These are phyloP conservation scores for Hydropsyche betteni DNA, from an alignment of 2,888 invertebrate species.

Conservation along the genomic window DNA sequence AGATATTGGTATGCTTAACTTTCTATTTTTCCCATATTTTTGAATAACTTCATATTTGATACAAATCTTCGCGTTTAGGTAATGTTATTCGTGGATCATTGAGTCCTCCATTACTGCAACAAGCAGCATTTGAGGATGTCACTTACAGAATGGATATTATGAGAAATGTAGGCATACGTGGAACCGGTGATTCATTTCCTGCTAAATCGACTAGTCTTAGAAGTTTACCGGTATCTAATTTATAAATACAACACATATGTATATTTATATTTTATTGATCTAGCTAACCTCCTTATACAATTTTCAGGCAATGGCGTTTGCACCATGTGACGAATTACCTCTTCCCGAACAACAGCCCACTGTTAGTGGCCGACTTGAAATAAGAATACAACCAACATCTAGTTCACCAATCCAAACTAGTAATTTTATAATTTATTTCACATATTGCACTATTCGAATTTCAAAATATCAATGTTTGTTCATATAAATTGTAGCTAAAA, in stretches of 20 bases:
- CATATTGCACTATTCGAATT: neutral
- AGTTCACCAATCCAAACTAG: slow-evolving; percentile 59
- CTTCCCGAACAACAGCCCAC: slow-evolving; percentile 67
- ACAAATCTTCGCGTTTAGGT: slow-evolving; percentile 54
- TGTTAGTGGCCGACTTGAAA: slow-evolving; percentile 83
- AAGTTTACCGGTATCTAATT: slow-evolving; percentile 60
- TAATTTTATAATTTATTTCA: slow-evolving; percentile 46
- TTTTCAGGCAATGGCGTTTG: slow-evolving; percentile 57
- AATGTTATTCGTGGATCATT: slow-evolving; percentile 69
- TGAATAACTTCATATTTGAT: slow-evolving; percentile 8
- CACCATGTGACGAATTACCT: slow-evolving; percentile 57
- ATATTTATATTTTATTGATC: neutral
- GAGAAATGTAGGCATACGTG: slow-evolving; percentile 77
- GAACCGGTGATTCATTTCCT: slow-evolving; percentile 56
- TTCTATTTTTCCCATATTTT: neutral
- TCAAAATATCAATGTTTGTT: slow-evolving; percentile 13
- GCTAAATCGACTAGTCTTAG: slow-evolving; percentile 53
- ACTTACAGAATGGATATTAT: slow-evolving; percentile 84
- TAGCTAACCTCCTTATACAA: slow-evolving; percentile 53
- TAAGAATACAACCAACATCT: slow-evolving; percentile 72
- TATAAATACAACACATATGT: slow-evolving; percentile 47
- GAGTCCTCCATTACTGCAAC: slow-evolving; percentile 83
- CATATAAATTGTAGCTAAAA: slow-evolving; percentile 45
- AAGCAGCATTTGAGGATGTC: slow-evolving; percentile 86
- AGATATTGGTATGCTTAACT: slow-evolving; percentile 63